phyloP scores from a whole-genome alignment of 2,113 vertebrate genomes.

The Carollia perspicillata region DNA sequence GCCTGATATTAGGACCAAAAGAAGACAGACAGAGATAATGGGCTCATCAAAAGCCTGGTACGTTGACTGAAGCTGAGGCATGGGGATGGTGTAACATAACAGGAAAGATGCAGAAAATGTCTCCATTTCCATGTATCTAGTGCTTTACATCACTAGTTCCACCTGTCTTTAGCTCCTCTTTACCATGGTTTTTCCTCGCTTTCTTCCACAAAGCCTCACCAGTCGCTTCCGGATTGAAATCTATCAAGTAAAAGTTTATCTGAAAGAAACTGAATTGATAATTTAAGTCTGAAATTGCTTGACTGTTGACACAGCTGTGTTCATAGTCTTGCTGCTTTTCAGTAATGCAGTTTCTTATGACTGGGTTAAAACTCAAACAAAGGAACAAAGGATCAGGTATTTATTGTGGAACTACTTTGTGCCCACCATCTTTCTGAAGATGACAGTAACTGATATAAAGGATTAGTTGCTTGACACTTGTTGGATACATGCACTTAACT shows the following conservation, averaged over 20 bases:
- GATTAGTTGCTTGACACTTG: neutral
- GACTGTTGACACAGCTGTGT: too few relatives aligned
- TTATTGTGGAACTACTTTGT: neutral
- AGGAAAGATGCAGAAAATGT: neutral
- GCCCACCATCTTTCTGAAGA: neutral
- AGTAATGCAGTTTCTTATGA: neutral
- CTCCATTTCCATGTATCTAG: neutral
- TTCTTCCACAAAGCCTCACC: neutral
- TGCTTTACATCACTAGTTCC: neutral
- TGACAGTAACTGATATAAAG: neutral
- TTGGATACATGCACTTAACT: neutral
- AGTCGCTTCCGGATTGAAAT: neutral
- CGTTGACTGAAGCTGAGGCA: neutral
- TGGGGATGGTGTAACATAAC: neutral
- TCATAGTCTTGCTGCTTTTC: neutral
- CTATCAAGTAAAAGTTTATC: neutral
- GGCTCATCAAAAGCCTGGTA: neutral
- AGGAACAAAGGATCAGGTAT: neutral
- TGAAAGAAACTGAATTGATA: neutral
- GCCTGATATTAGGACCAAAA: neutral
- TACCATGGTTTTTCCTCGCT: neutral
- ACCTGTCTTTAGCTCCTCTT: neutral
- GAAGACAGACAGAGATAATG: neutral
- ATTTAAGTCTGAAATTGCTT: neutral
- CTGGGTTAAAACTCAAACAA: neutral